Conservation (phyloP, 2,888 invertebrate genomes). For the Yponomeuta plumbellus region DNA sequence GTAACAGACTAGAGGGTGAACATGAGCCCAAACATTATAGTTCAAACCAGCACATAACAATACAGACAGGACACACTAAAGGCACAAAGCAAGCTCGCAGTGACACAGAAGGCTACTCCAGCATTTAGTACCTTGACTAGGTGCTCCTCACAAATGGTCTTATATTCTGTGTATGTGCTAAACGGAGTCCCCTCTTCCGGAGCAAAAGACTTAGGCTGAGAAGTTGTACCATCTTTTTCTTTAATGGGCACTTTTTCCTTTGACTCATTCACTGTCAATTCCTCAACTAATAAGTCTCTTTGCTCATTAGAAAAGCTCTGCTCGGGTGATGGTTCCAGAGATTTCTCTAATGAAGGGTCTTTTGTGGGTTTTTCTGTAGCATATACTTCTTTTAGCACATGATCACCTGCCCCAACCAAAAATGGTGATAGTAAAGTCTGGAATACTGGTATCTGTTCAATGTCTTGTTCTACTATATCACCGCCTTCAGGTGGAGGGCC, state of each 20-base stretch:
- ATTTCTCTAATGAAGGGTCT: conserved; percentile 34
- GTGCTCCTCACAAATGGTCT: conserved; percentile 82
- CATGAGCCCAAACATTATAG: background rate
- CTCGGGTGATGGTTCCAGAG: conserved; percentile 34
- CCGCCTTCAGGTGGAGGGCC: conserved; percentile 63
- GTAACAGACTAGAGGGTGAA: background rate
- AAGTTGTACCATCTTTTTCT: conserved; percentile 36
- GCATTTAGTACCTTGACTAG: conserved; percentile 77
- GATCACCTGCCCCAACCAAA: conserved; percentile 49
- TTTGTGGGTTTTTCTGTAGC: conserved; percentile 15
- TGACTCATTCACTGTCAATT: conserved; percentile 49
- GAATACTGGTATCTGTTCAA: conserved; percentile 52
- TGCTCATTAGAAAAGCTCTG: conserved; percentile 40
- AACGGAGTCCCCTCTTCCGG: conserved; percentile 58
- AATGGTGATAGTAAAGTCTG: conserved; percentile 59
- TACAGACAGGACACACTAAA: background rate
- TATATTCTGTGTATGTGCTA: conserved; percentile 81
- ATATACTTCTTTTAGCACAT: conserved; percentile 20
- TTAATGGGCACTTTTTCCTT: conserved; percentile 36
- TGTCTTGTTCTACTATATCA: conserved; percentile 42
- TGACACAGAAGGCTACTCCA: conserved; percentile 14
- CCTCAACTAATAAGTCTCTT: conserved; percentile 58
- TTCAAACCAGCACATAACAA: background rate
- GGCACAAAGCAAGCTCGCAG: background rate
- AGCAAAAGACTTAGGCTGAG: conserved; percentile 53